These are phyloP conservation scores for Acanthosepion pharaonis DNA, from an alignment of 2,888 invertebrate species.

Conservation along the genomic window DNA sequence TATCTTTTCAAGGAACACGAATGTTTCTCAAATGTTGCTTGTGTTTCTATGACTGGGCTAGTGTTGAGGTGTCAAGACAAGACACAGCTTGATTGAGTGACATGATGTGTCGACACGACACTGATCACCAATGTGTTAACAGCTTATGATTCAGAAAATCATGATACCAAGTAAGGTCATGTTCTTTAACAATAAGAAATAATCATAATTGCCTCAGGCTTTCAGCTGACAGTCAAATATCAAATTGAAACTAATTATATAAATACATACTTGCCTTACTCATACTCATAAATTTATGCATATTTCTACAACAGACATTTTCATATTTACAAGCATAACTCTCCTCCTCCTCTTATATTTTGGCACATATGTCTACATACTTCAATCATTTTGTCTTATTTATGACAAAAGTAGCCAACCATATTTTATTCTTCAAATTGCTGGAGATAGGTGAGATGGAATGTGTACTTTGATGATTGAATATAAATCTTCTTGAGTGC, in stretches of 20 bases:
- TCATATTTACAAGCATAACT: neutral
- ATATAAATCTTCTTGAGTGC: conserved; percentile 33
- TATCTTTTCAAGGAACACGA: neutral
- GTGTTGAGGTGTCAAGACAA: conserved; percentile 15
- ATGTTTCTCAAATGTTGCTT: neutral
- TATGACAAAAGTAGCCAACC: neutral
- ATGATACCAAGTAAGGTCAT: neutral
- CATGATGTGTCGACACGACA: conserved; percentile 15
- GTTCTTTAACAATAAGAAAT: conserved; percentile 23
- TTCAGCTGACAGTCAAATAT: neutral
- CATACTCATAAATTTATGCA: neutral
- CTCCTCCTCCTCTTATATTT: neutral
- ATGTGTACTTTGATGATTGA: neutral
- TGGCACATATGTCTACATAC: neutral
- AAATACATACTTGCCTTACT: neutral
- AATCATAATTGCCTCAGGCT: neutral
- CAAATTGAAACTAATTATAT: neutral
- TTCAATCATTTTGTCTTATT: neutral
- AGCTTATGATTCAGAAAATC: neutral
- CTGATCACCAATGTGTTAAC: neutral
- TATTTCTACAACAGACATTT: neutral
- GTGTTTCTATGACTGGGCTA: neutral
- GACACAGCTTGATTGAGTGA: neutral
- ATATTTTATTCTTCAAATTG: neutral
- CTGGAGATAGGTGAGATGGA: neutral